phyloP scores from a whole-genome alignment of 2,113 vertebrate species.

The Vulpes ferrilata region DNA sequence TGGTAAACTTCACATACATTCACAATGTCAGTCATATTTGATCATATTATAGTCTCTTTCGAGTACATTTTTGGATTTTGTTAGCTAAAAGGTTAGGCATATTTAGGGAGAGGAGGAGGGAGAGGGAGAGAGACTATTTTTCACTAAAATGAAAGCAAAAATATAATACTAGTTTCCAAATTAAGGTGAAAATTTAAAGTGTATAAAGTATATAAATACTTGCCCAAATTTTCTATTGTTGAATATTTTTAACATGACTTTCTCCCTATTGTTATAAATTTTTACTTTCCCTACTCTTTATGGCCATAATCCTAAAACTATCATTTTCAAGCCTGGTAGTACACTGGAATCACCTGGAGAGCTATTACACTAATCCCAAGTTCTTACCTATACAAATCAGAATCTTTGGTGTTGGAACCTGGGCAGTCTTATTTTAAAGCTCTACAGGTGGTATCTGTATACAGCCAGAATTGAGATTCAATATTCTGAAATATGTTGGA shows the following conservation, averaged over 20 bases:
- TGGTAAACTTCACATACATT: neutral
- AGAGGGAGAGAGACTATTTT: neutral
- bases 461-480: neutral
- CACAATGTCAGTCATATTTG: neutral
- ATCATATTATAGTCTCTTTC: neutral
- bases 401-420: neutral
- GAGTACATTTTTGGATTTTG: neutral
- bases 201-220: neutral
- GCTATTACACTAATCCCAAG: neutral
- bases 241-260: neutral
- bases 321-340: neutral
- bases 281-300: neutral
- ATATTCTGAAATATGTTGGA: neutral
- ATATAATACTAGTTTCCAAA: neutral
- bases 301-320: neutral
- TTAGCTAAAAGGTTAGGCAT: neutral
- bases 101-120: neutral
- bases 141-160: neutral
- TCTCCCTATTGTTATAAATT: neutral
- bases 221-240: neutral
- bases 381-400: neutral
- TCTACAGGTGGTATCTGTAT: neutral
- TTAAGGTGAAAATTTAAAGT: conserved; percentile 17
- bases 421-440: neutral
- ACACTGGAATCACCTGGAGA: neutral